Evolutionary conservation across 2,888 invertebrate genomes (phyloP).

Genomic region (Caenorhabditis imperialis): DNA sequence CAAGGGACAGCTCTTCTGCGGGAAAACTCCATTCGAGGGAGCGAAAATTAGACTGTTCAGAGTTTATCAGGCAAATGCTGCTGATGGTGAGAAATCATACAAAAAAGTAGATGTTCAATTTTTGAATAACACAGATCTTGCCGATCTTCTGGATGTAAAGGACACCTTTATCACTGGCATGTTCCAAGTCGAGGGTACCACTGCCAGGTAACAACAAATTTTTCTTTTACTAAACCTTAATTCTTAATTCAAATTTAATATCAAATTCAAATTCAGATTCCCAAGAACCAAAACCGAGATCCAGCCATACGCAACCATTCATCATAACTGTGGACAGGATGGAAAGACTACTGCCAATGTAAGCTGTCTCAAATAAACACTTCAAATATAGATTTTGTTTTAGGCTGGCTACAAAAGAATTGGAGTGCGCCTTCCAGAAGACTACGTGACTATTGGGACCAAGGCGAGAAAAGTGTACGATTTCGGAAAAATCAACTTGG

Average conservation of each 20-base stretch:
- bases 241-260: background rate
- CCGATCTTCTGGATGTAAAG: conserved; percentile 54
- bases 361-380: too few species aligned
- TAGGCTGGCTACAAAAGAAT: conserved; percentile 60
- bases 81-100: conserved; percentile 37
- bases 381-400: conserved; percentile 5
- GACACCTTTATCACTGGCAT: conserved; percentile 59
- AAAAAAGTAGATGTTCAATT: background rate
- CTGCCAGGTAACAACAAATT: conserved; percentile 34
- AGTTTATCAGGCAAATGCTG: conserved; percentile 53
- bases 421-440: conserved; percentile 57
- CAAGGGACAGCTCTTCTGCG: conserved; percentile 61
- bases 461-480: conserved; percentile 60
- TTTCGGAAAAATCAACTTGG: conserved; percentile 59
- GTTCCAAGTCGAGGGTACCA: conserved; percentile 62
- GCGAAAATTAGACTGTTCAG: conserved; percentile 60
- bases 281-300: conserved; percentile 60
- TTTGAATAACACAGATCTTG: conserved; percentile 40
- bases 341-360: conserved; percentile 57
- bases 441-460: conserved; percentile 60
- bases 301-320: conserved; percentile 59
- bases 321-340: conserved; percentile 58
- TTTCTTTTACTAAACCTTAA: background rate
- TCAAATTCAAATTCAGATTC: conserved; percentile 33
- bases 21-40: conserved; percentile 56